phyloP scores from a whole-genome alignment of 1,140 invertebrate genomes.

The Popillia japonica region DNA sequence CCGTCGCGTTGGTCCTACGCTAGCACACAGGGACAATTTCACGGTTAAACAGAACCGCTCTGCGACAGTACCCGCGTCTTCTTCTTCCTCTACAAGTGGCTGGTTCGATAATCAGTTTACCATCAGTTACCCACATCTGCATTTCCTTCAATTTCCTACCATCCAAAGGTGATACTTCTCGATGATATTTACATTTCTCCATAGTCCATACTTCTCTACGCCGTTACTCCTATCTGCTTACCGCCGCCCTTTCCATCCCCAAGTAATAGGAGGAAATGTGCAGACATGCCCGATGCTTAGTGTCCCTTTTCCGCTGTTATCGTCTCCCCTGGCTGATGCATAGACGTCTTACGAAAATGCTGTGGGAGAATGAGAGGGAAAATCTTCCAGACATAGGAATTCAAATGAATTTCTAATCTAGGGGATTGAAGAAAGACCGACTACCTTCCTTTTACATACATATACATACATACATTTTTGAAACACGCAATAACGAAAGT shows the following conservation, averaged over 20 bases:
- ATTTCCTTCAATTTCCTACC: constrained; percentile 47
- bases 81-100: constrained; percentile 33
- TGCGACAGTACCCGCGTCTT: background rate
- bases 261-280: background rate
- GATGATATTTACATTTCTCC: constrained; percentile 47
- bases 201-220: constrained; percentile 24
- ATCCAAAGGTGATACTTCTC: constrained; percentile 41
- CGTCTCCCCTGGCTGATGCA: background rate
- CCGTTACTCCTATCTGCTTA: background rate
- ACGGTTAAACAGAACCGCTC: constrained; percentile 33
- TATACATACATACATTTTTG: too few species aligned
- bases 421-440: background rate
- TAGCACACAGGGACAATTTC: constrained; percentile 17
- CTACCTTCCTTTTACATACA: too few species aligned
- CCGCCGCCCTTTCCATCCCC: background rate
- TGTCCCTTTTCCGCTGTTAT: constrained; percentile 15
- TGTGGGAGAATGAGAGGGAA: background rate
- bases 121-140: constrained; percentile 43
- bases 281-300: background rate
- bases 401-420: constrained; percentile 49
- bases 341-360: background rate
- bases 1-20: background rate
- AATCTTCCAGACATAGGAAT: constrained; percentile 42
- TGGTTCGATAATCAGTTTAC: constrained; percentile 46
- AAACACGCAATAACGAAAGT: too few species aligned